Evolutionary conservation across 1,140 invertebrate genomes (phyloP), one percentile per base, ranked within the genome.

Genomic region (Drosophila baimaii): DNA sequence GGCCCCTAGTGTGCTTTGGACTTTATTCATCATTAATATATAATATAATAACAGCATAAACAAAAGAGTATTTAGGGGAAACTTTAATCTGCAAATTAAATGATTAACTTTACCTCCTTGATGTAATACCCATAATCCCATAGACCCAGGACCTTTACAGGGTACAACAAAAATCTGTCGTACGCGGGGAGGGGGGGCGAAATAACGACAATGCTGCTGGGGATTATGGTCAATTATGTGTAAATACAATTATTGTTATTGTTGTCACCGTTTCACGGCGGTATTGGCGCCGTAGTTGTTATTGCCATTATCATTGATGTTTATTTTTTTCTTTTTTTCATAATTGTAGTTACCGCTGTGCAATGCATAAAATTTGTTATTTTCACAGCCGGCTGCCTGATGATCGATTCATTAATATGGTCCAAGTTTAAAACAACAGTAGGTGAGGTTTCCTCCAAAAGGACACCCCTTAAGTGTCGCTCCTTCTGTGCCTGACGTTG

Each of bases 151-250:
- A 31, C 12, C 25, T 6, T 2, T 41, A 37, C 31, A 23, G 61
- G 56, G 56, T 41, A 41, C 13, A 0, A 35, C 19, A 17, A 63
- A 71, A 71, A 71, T 71, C 68, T 71, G 33, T 71, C 13, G 17
- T 47, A 31, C 19, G 21, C 31, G 37, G 39, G 64, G 10, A 15
- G 23, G 19, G 31, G 17, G 37, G 77, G 35, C 19, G 17, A 15
- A 61, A 51, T 43, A 57, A 33, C 31, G 46, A 35, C 58, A 21
- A 57, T 69, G 62, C 75, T 78, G 65, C 77, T 89, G 77, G 74
- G 80, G 75, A 89, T 89, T 89, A 89, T 89, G 73, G 84, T 89
- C 84, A 89, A 89, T 89, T 89, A 89, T 78, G 84, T 89, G 85
- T 89, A 89, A 89, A 89, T 84, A 77, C 65, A 79, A 88, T 88